A percentile compares a stretch with the other conserved stretches of the same genome.
Evolutionary conservation across 2,113 vertebrate species (phyloP).

Genomic region (Apodemus speciosus): DNA sequence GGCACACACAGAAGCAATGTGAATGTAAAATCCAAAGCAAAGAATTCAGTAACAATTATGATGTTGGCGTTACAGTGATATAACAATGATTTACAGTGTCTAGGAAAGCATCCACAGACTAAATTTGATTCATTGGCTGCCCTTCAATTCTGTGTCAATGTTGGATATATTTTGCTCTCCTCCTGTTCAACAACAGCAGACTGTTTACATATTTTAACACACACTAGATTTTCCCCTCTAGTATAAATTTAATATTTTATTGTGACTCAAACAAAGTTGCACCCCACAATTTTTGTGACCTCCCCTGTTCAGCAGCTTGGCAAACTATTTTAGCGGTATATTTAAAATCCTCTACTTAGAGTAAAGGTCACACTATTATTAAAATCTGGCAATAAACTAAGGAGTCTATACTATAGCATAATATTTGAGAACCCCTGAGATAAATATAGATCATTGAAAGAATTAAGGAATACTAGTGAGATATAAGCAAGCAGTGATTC

Average conservation of each 20-base stretch:
- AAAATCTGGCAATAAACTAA: conserved; percentile 42
- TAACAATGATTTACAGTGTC: not conserved
- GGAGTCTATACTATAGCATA: not conserved
- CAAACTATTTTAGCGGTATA: conserved; percentile 43
- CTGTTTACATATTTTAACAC: conserved; percentile 46
- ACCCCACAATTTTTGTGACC: not conserved
- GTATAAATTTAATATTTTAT: conserved; percentile 46
- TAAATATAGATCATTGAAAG: conserved; percentile 24
- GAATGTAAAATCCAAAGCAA: conserved; percentile 42
- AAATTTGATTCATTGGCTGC: not conserved
- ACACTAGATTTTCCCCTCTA: not conserved
- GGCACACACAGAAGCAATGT: not conserved
- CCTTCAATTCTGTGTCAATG: conserved; percentile 35
- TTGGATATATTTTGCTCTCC: conserved; percentile 32
- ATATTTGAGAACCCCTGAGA: not conserved
- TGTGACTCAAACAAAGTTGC: not conserved
- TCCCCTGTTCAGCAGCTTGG: not conserved
- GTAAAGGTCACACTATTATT: conserved; percentile 32
- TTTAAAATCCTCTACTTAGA: conserved; percentile 54
- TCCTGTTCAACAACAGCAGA: conserved; percentile 25
- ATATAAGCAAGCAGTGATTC: not conserved
- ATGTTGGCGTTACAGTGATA: not conserved
- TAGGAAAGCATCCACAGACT: not conserved
- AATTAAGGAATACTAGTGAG: conserved; percentile 16
- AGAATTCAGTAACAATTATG: conserved; percentile 33